Evolutionary conservation across 2,113 vertebrate genomes (phyloP).

Genomic region (Dromiciops gliroides): DNA sequence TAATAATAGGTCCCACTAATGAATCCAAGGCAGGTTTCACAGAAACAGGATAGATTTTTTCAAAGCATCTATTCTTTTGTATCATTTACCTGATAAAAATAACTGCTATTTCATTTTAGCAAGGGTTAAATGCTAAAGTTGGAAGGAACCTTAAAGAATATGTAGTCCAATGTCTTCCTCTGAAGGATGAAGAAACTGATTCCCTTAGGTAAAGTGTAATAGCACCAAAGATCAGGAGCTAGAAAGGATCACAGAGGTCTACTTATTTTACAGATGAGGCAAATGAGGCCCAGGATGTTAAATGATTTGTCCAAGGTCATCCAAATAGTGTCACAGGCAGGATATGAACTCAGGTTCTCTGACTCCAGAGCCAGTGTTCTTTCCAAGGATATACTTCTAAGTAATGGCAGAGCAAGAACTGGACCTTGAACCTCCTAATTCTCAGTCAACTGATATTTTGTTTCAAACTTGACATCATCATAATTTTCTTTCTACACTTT

Average conservation of each 20-base stretch:
- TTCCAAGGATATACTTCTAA: not conserved
- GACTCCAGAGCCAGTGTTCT: not conserved
- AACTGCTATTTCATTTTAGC: not conserved
- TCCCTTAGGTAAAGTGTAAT: not conserved
- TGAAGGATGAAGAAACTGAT: not conserved
- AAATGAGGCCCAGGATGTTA: not conserved
- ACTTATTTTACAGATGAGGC: not conserved
- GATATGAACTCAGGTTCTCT: not conserved
- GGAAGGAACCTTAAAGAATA: not conserved
- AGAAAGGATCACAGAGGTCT: not conserved
- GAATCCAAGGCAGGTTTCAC: not conserved
- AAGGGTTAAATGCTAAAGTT: not conserved
- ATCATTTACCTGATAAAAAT: not conserved
- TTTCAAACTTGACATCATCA: not conserved
- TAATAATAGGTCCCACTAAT: slow-evolving; percentile 51
- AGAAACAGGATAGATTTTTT: not conserved
- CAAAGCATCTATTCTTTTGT: not conserved
- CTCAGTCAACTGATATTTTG: not conserved
- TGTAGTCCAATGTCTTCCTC: not conserved
- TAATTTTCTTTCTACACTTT: not conserved
- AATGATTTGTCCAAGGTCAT: not conserved
- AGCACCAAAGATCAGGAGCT: not conserved
- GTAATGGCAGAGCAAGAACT: not conserved
- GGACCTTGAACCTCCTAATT: not conserved
- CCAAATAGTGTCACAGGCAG: not conserved